Conservation (phyloP, 2,113 vertebrate genomes). For the Microcebus ravelobensis region DNA sequence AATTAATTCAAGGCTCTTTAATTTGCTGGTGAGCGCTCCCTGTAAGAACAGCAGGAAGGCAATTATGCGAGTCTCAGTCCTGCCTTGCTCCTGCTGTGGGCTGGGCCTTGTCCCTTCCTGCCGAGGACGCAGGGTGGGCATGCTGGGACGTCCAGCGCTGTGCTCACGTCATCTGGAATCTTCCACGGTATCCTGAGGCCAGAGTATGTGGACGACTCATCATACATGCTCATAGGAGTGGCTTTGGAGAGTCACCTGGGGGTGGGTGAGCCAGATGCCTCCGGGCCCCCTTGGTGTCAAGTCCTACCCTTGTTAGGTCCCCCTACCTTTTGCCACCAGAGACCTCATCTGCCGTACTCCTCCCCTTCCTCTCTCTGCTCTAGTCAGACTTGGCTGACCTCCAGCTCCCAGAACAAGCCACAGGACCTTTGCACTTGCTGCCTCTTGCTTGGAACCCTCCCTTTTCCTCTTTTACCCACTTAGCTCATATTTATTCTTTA, state of each 20-base stretch:
- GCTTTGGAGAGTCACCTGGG: not conserved
- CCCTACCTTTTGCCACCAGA: not conserved
- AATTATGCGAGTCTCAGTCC: not conserved
- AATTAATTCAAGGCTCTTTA: slow-evolving; percentile 34
- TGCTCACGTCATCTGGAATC: not conserved
- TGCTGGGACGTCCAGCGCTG: not conserved
- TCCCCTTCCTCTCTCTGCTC: not conserved
- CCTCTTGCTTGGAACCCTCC: not conserved
- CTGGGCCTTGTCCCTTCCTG: not conserved
- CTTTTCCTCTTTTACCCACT: not conserved
- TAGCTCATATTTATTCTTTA: not conserved
- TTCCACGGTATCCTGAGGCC: not conserved
- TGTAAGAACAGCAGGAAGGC: not conserved
- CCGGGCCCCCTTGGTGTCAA: not conserved
- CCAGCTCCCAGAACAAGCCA: not conserved
- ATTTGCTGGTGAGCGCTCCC: not conserved
- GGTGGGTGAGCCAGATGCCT: not conserved
- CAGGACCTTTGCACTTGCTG: not conserved
- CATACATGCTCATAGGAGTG: not conserved
- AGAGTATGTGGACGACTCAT: not conserved
- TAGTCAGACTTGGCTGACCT: not conserved
- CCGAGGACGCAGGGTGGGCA: not conserved
- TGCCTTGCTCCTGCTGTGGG: not conserved
- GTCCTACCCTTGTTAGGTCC: not conserved
- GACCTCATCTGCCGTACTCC: not conserved